These are phyloP conservation scores for Aegithalos caudatus DNA, from an alignment of 2,113 vertebrate species.

Conservation along the genomic window DNA sequence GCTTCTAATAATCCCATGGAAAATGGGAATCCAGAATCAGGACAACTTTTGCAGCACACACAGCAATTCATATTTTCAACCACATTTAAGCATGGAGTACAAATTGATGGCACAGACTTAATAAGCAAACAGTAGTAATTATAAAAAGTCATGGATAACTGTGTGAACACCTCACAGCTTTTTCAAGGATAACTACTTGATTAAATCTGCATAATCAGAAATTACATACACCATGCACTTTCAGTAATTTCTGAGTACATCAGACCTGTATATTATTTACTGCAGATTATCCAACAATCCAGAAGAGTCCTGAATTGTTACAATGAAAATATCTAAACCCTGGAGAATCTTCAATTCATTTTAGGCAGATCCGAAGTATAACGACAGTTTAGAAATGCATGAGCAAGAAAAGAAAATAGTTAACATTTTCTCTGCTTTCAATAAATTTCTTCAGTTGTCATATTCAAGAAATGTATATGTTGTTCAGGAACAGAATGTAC, in stretches of 20 bases:
- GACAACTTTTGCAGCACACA: neutral
- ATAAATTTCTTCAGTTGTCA: constrained; percentile 36
- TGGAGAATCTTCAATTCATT: neutral
- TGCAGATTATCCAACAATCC: neutral
- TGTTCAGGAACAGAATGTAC: constrained; percentile 63
- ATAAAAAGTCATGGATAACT: neutral
- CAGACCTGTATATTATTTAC: neutral
- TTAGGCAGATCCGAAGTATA: neutral
- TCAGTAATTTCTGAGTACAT: neutral
- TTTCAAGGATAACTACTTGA: neutral
- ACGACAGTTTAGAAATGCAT: neutral
- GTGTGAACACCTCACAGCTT: neutral
- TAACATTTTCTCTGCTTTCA: constrained; percentile 44
- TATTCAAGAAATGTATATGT: constrained; percentile 37
- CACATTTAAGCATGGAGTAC: neutral
- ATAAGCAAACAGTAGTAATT: neutral
- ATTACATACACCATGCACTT: neutral
- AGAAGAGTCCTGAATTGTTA: neutral
- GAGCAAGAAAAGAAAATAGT: neutral
- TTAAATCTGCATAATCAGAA: neutral
- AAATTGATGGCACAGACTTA: neutral
- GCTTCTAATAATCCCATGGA: neutral
- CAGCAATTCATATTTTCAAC: neutral
- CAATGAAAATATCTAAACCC: neutral
- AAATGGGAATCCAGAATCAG: neutral